Percentiles rank a stretch among this genome's conserved stretches.
These are phyloP conservation scores for Craterocephalus amniculus DNA, from an alignment of 2,797 vertebrate genomes.

Conservation along the genomic window DNA sequence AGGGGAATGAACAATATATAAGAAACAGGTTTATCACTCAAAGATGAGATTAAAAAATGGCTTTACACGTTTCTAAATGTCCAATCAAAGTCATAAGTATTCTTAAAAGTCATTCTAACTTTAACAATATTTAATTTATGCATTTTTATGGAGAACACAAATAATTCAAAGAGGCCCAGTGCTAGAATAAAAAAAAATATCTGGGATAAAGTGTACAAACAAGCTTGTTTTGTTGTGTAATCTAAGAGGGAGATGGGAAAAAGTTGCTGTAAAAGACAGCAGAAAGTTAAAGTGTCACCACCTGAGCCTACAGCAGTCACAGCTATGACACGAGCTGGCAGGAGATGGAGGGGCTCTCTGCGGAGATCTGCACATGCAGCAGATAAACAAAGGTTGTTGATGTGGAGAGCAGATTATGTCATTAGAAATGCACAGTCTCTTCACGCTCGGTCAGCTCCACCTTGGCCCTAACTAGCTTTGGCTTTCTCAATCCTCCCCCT, in stretches of 20 bases:
- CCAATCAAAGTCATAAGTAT: background rate
- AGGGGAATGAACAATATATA: constrained; percentile 10
- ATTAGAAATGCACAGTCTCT: constrained; percentile 65
- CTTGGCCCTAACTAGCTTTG: constrained; percentile 39
- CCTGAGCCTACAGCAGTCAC: constrained; percentile 13
- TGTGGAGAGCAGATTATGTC: constrained; percentile 58
- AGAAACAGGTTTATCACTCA: constrained; percentile 7
- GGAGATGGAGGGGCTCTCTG: constrained; percentile 15
- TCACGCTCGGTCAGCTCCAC: constrained; percentile 68
- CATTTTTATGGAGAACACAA: background rate
- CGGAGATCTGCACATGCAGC: constrained; percentile 25
- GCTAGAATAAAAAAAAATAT: background rate
- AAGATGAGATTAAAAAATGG: background rate
- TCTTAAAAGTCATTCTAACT: background rate
- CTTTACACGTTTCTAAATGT: background rate
- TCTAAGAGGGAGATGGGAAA: background rate
- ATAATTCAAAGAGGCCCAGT: background rate
- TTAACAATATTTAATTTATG: background rate
- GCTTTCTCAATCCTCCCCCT: constrained; percentile 68
- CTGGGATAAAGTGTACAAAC: background rate
- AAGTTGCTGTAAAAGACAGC: background rate
- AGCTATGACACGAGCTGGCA: constrained; percentile 21
- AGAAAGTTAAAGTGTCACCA: constrained; percentile 11
- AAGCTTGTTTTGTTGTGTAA: background rate
- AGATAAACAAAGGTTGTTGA: constrained; percentile 65